Evolutionary conservation across 2,888 invertebrate genomes (phyloP).

Genomic region (Diarsia rubi): DNA sequence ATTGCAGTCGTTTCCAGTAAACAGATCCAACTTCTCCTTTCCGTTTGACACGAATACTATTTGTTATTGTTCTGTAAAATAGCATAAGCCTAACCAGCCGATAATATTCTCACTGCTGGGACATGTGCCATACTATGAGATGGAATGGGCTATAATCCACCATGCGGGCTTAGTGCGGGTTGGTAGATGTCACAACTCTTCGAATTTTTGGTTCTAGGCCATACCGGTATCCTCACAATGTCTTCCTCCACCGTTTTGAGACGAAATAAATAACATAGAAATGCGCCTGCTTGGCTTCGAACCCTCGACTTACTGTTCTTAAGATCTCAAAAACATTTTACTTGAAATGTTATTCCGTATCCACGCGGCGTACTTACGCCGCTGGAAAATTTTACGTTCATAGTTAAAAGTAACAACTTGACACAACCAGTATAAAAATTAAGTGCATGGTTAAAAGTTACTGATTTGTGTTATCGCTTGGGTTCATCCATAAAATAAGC

Average conservation of each 20-base stretch:
- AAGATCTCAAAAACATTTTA: neutral
- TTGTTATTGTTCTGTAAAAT: neutral
- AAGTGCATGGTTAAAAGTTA: conserved; percentile 45
- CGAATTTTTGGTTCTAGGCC: too few species aligned
- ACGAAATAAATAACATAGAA: too few species aligned
- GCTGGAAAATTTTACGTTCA: neutral
- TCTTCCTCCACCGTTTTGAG: too few species aligned
- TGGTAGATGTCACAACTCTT: too few species aligned
- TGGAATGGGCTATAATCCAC: too few species aligned
- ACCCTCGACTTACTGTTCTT: too few species aligned
- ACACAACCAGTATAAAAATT: conserved; percentile 19
- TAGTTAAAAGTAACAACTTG: conserved; percentile 9
- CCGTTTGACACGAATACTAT: neutral
- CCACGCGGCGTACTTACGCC: neutral
- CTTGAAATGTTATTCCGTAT: neutral
- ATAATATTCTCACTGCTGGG: too few species aligned
- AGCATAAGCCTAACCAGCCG: too few species aligned
- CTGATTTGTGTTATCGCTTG: conserved; percentile 67
- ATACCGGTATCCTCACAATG: too few species aligned
- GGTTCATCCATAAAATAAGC: conserved; percentile 64
- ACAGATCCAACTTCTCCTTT: neutral
- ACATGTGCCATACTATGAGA: too few species aligned
- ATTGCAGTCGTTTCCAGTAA: neutral
- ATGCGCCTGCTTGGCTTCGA: too few species aligned
- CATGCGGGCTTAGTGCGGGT: too few species aligned